phyloP scores from a whole-genome alignment of 2,888 invertebrate genomes.

The Epinotia nisella region DNA sequence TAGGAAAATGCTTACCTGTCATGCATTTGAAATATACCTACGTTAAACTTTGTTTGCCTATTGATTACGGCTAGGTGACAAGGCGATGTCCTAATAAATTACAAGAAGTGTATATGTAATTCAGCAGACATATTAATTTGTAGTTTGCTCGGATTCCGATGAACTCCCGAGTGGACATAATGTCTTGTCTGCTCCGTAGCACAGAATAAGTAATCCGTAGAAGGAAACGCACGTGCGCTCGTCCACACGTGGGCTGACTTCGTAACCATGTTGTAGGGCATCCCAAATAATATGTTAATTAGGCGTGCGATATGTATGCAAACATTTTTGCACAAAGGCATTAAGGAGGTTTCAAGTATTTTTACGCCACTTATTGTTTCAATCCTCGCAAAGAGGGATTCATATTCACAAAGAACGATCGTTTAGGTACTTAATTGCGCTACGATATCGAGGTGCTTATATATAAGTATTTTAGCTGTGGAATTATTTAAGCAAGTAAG shows the following conservation, averaged over 20 bases:
- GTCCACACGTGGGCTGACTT: slow-evolving; percentile 44
- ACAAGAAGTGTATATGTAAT: background rate
- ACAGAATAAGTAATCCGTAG: too few relatives aligned
- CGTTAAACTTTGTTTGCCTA: too few relatives aligned
- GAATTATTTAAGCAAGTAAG: too few relatives aligned
- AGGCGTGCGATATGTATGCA: background rate
- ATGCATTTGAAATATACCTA: too few relatives aligned
- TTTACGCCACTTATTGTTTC: background rate
- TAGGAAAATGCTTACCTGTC: too few relatives aligned
- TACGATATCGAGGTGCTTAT: background rate
- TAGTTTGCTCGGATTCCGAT: slow-evolving; percentile 4
- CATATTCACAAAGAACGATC: background rate
- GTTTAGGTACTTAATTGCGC: background rate
- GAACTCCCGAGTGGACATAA: slow-evolving; percentile 13
- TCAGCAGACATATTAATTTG: background rate
- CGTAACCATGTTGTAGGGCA: slow-evolving; percentile 14
- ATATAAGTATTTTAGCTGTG: background rate
- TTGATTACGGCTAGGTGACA: too few relatives aligned
- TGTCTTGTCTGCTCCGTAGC: slow-evolving; percentile 15
- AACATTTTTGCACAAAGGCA: slow-evolving; percentile 32
- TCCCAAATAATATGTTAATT: slow-evolving; percentile 39
- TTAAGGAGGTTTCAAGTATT: background rate
- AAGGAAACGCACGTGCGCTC: slow-evolving; percentile 49
- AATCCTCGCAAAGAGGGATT: background rate
- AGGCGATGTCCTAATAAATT: background rate